Conservation (phyloP, 1,140 invertebrate species). For the Tachypleus tridentatus region DNA sequence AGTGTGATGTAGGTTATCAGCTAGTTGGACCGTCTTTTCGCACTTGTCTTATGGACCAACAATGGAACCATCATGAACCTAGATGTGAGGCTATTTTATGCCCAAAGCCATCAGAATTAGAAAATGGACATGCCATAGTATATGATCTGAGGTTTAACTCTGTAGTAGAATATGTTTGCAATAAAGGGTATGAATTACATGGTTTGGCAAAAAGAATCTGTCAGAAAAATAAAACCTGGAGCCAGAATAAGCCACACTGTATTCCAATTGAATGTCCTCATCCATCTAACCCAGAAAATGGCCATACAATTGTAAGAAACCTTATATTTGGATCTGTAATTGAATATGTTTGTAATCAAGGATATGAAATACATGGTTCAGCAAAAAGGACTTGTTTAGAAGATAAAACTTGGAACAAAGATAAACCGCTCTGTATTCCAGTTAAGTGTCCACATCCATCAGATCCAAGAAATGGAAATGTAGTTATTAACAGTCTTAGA, state of each 20-base stretch:
- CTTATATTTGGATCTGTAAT: conserved; percentile 45
- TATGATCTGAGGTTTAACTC: conserved; percentile 67
- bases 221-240: conserved; percentile 64
- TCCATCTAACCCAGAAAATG: conserved; percentile 17
- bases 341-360: conserved; percentile 65
- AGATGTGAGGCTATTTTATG: conserved; percentile 18
- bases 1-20: conserved; percentile 31
- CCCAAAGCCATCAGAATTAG: conserved; percentile 13
- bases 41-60: conserved; percentile 25
- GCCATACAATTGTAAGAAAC: conserved; percentile 10
- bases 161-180: conserved; percentile 61
- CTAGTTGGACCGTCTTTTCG: conserved; percentile 26
- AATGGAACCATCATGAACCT: conserved; percentile 22
- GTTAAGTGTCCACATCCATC: conserved; percentile 12
- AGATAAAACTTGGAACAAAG: conserved; percentile 59
- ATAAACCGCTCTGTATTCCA: conserved; percentile 22
- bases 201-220: conserved; percentile 52
- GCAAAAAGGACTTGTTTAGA: conserved; percentile 44
- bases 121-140: conserved; percentile 41
- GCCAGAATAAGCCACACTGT: conserved; percentile 45
- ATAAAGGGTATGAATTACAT: conserved; percentile 61
- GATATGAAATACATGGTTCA: conserved; percentile 53
- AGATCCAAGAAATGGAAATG: conserved; percentile 8
- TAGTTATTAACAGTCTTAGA: conserved; percentile 8
- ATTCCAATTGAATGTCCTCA: conserved; percentile 23